Conservation (phyloP, 1,140 invertebrate genomes). For the Sipha flava region DNA sequence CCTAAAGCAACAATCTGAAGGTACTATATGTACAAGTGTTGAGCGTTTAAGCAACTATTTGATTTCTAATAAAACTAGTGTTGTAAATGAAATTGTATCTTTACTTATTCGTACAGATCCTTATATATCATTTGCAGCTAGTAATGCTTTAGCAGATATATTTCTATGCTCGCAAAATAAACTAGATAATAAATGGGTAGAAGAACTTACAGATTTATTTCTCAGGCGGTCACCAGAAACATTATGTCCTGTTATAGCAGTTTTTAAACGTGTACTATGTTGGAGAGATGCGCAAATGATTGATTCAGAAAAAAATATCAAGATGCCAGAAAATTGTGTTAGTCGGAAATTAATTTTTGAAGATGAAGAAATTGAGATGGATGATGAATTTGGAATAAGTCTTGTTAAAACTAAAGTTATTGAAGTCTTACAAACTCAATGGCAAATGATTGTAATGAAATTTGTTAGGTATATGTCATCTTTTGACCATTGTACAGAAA, state of each 20-base stretch:
- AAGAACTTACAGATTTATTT: conserved; percentile 51
- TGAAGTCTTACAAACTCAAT: conserved; percentile 52
- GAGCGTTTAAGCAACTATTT: conserved; percentile 69
- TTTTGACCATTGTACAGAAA: conserved; percentile 56
- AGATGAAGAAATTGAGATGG: conserved; percentile 19
- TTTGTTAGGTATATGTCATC: conserved; percentile 73
- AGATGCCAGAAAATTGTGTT: conserved; percentile 6
- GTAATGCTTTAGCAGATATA: conserved; percentile 69
- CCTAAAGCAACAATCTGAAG: conserved; percentile 69
- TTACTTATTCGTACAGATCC: conserved; percentile 65
- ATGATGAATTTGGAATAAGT: neutral
- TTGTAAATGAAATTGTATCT: conserved; percentile 73
- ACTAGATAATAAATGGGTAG: conserved; percentile 42
- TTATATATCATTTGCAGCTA: conserved; percentile 69
- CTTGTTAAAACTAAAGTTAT: conserved; percentile 60
- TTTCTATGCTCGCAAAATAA: conserved; percentile 72
- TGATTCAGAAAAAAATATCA: conserved; percentile 1
- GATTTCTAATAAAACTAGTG: conserved; percentile 66
- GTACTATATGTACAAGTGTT: conserved; percentile 67
- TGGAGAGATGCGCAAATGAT: conserved; percentile 4
- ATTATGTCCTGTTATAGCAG: conserved; percentile 2
- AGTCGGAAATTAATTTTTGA: neutral
- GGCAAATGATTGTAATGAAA: conserved; percentile 78
- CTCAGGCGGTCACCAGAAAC: conserved; percentile 50
- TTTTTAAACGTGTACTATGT: conserved; percentile 18